A percentile compares a stretch with the other conserved stretches of the same genome.
phyloP scores from a whole-genome alignment of 2,888 invertebrate species.

The Nephrotoma flavescens region DNA sequence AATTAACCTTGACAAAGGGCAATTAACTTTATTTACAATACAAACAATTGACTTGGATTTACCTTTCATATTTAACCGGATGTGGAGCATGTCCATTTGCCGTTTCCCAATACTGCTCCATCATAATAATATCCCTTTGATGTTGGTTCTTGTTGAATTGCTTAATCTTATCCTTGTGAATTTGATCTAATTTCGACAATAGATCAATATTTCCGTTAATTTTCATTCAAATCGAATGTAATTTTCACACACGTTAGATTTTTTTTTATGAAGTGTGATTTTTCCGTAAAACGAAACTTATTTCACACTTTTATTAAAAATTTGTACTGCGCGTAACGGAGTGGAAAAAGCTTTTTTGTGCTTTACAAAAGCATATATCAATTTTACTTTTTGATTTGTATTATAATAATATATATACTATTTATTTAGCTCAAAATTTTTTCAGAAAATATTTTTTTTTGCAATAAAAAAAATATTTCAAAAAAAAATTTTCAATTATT shows the following conservation, averaged over 20 bases:
- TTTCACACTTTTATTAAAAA: not conserved
- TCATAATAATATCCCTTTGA: not conserved
- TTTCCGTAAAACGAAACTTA: not conserved
- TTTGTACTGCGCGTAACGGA: not conserved
- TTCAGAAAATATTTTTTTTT: not conserved
- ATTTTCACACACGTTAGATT: not conserved
- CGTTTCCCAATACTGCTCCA: slow-evolving; percentile 32
- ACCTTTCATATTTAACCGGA: slow-evolving; percentile 34
- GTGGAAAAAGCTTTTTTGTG: not conserved
- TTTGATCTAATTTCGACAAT: not conserved
- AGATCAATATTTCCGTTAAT: not conserved
- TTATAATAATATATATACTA: not conserved
- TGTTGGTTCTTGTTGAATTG: not conserved
- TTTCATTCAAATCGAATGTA: slow-evolving; percentile 1
- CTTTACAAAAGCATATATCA: not conserved
- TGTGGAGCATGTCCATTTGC: slow-evolving; percentile 31
- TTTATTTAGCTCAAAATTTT: not conserved
- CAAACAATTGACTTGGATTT: slow-evolving; percentile 15
- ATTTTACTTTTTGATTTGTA: not conserved
- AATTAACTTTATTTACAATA: slow-evolving; percentile 1
- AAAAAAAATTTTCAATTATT: not conserved
- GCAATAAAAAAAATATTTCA: not conserved
- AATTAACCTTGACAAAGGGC: slow-evolving; percentile 3
- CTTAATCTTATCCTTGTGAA: not conserved
- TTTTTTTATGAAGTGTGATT: not conserved